phyloP scores from a whole-genome alignment of 2,888 invertebrate species.

The Catocala sponsa region DNA sequence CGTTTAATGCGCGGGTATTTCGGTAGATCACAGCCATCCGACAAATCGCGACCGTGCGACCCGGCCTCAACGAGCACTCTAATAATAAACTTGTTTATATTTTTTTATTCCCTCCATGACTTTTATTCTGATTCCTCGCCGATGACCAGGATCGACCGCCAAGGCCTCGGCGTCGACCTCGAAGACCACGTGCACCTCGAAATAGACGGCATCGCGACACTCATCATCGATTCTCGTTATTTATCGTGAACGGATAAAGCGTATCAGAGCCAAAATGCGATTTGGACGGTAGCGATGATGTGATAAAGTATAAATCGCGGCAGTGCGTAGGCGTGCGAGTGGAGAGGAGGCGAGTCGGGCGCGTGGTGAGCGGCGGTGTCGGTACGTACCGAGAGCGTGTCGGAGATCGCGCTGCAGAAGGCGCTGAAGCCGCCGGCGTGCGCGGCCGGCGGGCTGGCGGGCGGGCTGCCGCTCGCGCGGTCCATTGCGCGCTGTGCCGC shows the following conservation, averaged over 20 bases:
- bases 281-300: slow-evolving; percentile 59
- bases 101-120: slow-evolving; percentile 80
- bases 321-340: slow-evolving; percentile 36
- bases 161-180: slow-evolving; percentile 71
- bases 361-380: slow-evolving; percentile 34
- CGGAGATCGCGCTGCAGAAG: slow-evolving; percentile 85
- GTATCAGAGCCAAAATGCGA: slow-evolving; percentile 70
- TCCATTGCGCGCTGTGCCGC: slow-evolving; percentile 72
- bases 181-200: slow-evolving; percentile 83
- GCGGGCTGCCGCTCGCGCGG: slow-evolving; percentile 72
- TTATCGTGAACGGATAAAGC: slow-evolving; percentile 58
- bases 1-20: slow-evolving; percentile 85
- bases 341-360: slow-evolving; percentile 38
- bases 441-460: slow-evolving; percentile 68
- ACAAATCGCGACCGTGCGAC: slow-evolving; percentile 87
- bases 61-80: slow-evolving; percentile 85
- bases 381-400: slow-evolving; percentile 84
- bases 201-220: slow-evolving; percentile 72
- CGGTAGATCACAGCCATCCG: slow-evolving; percentile 85
- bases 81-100: slow-evolving; percentile 88
- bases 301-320: slow-evolving; percentile 53
- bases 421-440: slow-evolving; percentile 80
- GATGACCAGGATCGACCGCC: slow-evolving; percentile 52
- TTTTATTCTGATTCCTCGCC: slow-evolving; percentile 71
- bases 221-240: slow-evolving; percentile 58